These are phyloP conservation scores for Myopa testacea DNA, from an alignment of 2,888 invertebrate species.

Conservation along the genomic window DNA sequence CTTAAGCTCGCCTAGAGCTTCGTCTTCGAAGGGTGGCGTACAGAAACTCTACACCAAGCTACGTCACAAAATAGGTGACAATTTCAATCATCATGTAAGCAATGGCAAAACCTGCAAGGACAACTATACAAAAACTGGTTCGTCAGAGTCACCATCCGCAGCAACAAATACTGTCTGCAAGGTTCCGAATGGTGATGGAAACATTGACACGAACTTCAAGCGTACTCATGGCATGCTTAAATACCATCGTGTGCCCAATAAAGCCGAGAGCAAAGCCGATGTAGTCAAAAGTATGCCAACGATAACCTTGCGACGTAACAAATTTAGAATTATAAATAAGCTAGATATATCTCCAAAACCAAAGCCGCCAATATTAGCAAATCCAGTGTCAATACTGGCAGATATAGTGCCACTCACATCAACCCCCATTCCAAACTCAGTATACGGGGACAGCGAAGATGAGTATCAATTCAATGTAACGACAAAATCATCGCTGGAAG, in stretches of 20 bases:
- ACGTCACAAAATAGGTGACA: slow-evolving; percentile 67
- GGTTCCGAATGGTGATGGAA: slow-evolving; percentile 17
- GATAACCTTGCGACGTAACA: neutral
- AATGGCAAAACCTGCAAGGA: slow-evolving; percentile 58
- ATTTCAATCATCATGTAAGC: slow-evolving; percentile 58
- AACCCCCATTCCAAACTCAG: slow-evolving; percentile 30
- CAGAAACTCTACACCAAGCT: slow-evolving; percentile 65
- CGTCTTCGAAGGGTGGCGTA: slow-evolving; percentile 49
- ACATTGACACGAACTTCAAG: slow-evolving; percentile 3
- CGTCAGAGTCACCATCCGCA: neutral
- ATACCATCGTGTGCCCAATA: slow-evolving; percentile 44
- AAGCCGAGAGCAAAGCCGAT: slow-evolving; percentile 38
- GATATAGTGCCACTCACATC: neutral
- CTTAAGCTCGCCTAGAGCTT: slow-evolving; percentile 30
- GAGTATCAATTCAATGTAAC: slow-evolving; percentile 59
- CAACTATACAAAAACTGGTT: neutral
- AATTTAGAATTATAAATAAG: neutral
- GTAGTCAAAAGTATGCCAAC: slow-evolving; percentile 7
- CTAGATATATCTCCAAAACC: neutral
- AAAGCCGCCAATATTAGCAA: neutral
- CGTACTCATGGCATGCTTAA: slow-evolving; percentile 41
- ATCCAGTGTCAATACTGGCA: neutral
- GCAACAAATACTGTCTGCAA: neutral
- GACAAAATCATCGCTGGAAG: slow-evolving; percentile 64
- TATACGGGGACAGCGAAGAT: slow-evolving; percentile 64